Base-by-base conservation (phyloP, 2,888 invertebrate species). In the Yponomeuta cagnagella region DNA sequence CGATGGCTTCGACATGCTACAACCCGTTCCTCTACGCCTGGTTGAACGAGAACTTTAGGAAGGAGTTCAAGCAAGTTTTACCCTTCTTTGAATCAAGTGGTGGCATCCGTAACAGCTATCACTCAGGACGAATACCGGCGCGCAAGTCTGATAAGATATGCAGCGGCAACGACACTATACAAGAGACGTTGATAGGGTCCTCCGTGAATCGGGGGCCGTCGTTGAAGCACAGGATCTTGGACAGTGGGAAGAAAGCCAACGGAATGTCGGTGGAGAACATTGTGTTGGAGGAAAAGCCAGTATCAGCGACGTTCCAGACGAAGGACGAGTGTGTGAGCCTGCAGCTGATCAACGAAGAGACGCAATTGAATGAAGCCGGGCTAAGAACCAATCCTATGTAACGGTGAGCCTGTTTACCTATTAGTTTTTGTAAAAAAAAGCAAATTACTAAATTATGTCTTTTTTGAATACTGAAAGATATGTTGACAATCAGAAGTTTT, bases 21-120 rank as follows among this genome's bases (percentile, higher is more conserved):
- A 99, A 99, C 84, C 98, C 98, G 0, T 97, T 99, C 82, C 93
- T 99, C 9, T 99, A 99, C 84, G 98, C 98, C 30, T 99, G 98
- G 98, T 94, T 99, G 82, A 99, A 99, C 86, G 98, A 98, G 77
- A 97, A 97, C 86, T 98, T 98, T 82, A 95, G 98, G 73, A 98
- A 98, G 84, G 98, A 98, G 85, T 98, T 98, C 83, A 97, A 96
- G 80, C 95, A 96, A 84, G 96, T 96, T 0, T 83, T 95, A 73
- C 95, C 95, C 74, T 94, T 95, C 79, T 93, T 94, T 77, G 93
- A 93, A 76, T 90, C 93, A 0, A 84, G 85, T 10, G 84, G 87
- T 71, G 86, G 90, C 72, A 93, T 94, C 82, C 84, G 93, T 68
- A 89, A 89, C 72, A 90, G 89, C 72, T 90, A 88, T 74, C 90